These are phyloP conservation scores for Lamellibrachia satsuma DNA, from an alignment of 2,888 invertebrate genomes.

Conservation along the genomic window DNA sequence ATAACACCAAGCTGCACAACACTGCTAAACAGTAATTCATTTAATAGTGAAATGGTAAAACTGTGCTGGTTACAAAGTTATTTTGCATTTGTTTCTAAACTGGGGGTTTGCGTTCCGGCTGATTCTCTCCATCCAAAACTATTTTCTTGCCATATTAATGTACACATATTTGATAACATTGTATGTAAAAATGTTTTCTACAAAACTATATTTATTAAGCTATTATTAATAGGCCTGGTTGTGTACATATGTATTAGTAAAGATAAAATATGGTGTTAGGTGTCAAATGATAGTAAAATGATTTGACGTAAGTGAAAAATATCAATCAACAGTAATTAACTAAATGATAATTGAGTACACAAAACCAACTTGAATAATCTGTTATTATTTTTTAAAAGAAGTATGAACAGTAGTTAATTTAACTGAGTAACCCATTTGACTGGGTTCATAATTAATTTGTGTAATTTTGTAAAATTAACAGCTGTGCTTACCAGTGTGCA, in stretches of 20 bases:
- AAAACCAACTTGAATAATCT: not conserved
- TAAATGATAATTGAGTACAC: not conserved
- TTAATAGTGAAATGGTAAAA: not conserved
- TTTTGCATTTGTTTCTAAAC: not conserved
- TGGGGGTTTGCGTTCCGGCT: not conserved
- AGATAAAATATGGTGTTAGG: not conserved
- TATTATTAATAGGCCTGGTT: not conserved
- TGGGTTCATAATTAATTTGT: no score
- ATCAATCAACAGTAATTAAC: not conserved
- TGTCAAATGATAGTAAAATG: not conserved
- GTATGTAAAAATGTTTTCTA: not conserved
- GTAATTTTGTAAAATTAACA: no score
- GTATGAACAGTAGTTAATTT: no score
- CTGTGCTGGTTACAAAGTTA: not conserved
- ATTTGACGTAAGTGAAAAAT: not conserved
- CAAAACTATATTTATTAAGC: not conserved
- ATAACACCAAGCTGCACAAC: not conserved
- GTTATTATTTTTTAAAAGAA: no score
- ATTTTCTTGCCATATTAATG: not conserved
- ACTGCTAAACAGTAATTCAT: not conserved
- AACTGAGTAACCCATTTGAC: no score
- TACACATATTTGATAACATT: not conserved
- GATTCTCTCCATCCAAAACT: not conserved
- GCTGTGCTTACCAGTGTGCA: no score
- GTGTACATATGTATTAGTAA: not conserved